A percentile compares a stretch with the other conserved stretches of the same genome.
Conservation (phyloP, 2,888 invertebrate genomes). For the Harpalus rufipes region DNA sequence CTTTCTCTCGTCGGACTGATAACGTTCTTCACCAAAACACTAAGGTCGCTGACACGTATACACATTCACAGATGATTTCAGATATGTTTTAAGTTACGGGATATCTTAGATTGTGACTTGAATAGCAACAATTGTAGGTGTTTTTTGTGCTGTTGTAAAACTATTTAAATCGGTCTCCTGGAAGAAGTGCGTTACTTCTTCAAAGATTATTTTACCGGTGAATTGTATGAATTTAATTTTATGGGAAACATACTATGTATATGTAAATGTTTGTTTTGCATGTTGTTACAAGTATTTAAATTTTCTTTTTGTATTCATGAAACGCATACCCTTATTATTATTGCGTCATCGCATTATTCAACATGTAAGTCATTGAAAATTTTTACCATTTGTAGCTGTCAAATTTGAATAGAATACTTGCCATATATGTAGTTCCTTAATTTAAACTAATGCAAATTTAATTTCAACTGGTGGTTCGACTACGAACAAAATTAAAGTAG, state of each 20-base stretch:
- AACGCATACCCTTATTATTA: background rate
- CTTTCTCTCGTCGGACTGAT: slow-evolving; percentile 25
- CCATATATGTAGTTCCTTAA: background rate
- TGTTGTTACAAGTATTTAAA: background rate
- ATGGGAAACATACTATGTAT: no score
- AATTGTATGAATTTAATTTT: background rate
- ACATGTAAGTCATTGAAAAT: background rate
- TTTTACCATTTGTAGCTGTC: slow-evolving; percentile 5
- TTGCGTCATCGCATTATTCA: slow-evolving; percentile 3
- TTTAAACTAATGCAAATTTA: background rate
- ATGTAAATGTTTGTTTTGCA: no score
- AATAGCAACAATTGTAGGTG: slow-evolving; percentile 26
- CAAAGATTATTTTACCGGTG: no score
- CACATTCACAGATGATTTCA: slow-evolving; percentile 33
- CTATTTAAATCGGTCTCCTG: no score
- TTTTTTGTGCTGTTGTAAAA: background rate
- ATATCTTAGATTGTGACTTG: slow-evolving; percentile 15
- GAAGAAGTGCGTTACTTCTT: no score
- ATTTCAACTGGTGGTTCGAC: background rate
- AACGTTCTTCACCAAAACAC: slow-evolving; percentile 46
- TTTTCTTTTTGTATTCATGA: background rate
- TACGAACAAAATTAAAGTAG: background rate
- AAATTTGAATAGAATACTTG: background rate
- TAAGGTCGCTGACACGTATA: slow-evolving; percentile 30
- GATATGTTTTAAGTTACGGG: slow-evolving; percentile 15